Conservation (phyloP, 2,888 invertebrate species). For the Catocala nupta region DNA sequence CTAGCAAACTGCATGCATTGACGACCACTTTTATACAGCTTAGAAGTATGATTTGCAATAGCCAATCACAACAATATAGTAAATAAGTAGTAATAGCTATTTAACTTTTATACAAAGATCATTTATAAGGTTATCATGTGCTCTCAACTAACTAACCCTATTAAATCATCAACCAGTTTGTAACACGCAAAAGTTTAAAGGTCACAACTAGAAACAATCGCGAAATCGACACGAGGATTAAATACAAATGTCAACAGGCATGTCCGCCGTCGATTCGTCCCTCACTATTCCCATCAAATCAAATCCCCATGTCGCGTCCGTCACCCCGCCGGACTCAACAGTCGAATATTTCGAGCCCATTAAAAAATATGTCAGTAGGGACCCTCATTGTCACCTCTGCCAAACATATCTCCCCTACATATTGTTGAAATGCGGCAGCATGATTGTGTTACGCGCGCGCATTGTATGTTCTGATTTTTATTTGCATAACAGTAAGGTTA, state of each 20-base stretch:
- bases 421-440: conserved; percentile 41
- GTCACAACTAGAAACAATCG: too few relatives aligned
- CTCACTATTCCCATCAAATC: conserved; percentile 34
- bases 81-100: too few relatives aligned
- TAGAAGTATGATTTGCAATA: too few relatives aligned
- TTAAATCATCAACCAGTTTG: too few relatives aligned
- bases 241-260: conserved; percentile 1
- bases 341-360: conserved; percentile 66
- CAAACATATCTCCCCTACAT: conserved; percentile 49
- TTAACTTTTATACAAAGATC: too few relatives aligned
- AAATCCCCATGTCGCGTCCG: conserved; percentile 41
- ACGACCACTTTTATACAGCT: too few relatives aligned
- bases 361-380: conserved; percentile 74
- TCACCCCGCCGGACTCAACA: conserved; percentile 52
- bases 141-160: too few relatives aligned
- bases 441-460: conserved; percentile 35
- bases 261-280: conserved; percentile 20
- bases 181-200: too few relatives aligned
- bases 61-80: too few relatives aligned
- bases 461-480: conserved; percentile 36
- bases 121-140: too few relatives aligned
- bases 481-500: conserved; percentile 38
- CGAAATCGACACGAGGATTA: neutral
- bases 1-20: too few relatives aligned
- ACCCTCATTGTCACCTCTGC: conserved; percentile 49